Evolutionary conservation across 1,140 invertebrate species (phyloP).

Genomic region (Drosophila sturtevanti): DNA sequence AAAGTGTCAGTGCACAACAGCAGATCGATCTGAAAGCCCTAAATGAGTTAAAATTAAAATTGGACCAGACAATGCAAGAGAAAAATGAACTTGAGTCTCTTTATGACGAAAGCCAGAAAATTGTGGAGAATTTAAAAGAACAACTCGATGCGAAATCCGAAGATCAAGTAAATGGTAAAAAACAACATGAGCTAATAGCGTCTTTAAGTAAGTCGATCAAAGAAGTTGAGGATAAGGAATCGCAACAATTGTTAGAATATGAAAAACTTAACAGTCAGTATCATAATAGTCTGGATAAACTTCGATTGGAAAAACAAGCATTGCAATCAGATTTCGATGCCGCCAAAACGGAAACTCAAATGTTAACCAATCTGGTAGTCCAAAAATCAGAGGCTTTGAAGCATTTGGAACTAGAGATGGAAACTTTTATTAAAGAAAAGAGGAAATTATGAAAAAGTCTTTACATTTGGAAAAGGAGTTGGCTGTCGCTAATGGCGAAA

Average conservation of each 20-base stretch:
- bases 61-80: conserved; percentile 29
- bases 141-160: conserved; percentile 1
- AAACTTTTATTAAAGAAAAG: not conserved
- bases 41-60: not conserved
- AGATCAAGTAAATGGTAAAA: not conserved
- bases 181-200: conserved; percentile 3
- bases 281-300: conserved; percentile 3
- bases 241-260: conserved; percentile 23
- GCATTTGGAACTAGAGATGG: not conserved
- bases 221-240: conserved; percentile 26
- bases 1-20: not conserved
- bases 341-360: not conserved
- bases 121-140: conserved; percentile 30
- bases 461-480: not conserved
- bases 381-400: not conserved
- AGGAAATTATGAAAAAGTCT: not conserved
- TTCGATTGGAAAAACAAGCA: conserved; percentile 32
- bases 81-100: conserved; percentile 42
- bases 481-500: not conserved
- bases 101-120: conserved; percentile 30
- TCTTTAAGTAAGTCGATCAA: conserved; percentile 9
- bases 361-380: not conserved
- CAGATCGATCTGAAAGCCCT: conserved; percentile 11
- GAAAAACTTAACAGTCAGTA: conserved; percentile 17
- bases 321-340: conserved; percentile 22